These are phyloP conservation scores for Vultur gryphus DNA, from an alignment of 2,797 vertebrate genomes.

Conservation along the genomic window DNA sequence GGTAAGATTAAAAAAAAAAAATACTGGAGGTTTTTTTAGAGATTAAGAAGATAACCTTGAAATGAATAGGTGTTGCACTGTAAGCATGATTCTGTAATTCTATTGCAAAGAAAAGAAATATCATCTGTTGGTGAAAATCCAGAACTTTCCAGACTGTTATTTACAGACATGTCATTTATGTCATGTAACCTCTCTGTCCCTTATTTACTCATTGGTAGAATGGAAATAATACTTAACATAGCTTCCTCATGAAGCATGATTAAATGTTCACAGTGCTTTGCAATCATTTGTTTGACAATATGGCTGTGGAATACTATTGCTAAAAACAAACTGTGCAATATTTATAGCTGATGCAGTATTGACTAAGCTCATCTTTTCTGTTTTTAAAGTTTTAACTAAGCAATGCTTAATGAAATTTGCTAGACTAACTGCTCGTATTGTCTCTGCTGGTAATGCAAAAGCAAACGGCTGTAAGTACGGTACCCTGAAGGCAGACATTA, in stretches of 20 bases:
- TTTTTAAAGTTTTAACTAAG: conserved; percentile 41
- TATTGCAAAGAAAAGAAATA: neutral
- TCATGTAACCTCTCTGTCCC: neutral
- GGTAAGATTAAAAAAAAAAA: neutral
- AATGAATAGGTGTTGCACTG: neutral
- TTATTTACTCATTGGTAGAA: neutral
- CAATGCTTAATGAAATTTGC: conserved; percentile 57
- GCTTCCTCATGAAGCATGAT: neutral
- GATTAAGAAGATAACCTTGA: neutral
- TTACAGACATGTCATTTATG: neutral
- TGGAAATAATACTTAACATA: neutral
- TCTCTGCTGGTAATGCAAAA: conserved; percentile 52
- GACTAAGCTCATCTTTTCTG: neutral
- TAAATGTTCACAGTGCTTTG: neutral
- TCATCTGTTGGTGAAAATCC: neutral
- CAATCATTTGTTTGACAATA: neutral
- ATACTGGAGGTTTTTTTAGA: neutral
- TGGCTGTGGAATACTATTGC: neutral
- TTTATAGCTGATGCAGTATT: neutral
- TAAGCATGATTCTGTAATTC: neutral
- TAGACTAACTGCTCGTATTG: conserved; percentile 25
- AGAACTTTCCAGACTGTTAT: neutral
- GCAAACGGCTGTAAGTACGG: conserved; percentile 40
- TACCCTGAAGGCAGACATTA: conserved; percentile 70
- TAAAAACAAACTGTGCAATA: neutral